phyloP scores from a whole-genome alignment of 2,888 invertebrate genomes.

The Pollenia labialis region DNA sequence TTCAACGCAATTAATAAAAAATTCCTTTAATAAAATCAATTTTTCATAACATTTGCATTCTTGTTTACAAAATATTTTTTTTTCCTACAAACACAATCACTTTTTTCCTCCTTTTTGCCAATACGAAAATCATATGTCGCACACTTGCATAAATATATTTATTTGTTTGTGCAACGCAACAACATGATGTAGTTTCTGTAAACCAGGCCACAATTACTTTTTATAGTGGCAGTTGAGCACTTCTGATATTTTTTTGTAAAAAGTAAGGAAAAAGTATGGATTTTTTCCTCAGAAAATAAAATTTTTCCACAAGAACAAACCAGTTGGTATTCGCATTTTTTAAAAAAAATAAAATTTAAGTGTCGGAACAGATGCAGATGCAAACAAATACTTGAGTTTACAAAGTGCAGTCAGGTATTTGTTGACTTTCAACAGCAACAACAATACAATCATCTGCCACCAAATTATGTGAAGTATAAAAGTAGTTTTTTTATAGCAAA shows the following conservation, averaged over 20 bases:
- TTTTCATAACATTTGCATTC: no score
- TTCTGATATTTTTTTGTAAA: constrained; percentile 16
- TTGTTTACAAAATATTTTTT: no score
- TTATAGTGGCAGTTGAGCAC: constrained; percentile 18
- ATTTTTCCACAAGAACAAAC: background rate
- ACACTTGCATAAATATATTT: no score
- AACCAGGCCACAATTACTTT: constrained; percentile 34
- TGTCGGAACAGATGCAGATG: constrained; percentile 22
- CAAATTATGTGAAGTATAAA: constrained; percentile 2
- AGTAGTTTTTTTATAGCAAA: no score
- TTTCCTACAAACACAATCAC: no score
- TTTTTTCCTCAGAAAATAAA: background rate
- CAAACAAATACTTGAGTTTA: constrained; percentile 20
- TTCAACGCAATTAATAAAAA: no score
- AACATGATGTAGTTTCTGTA: background rate
- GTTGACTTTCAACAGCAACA: constrained; percentile 36
- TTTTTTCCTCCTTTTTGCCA: no score
- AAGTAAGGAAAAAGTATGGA: constrained; percentile 23
- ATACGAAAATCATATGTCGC: no score
- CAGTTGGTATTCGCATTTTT: background rate
- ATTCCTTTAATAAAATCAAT: no score
- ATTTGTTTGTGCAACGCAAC: no score
- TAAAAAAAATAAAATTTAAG: constrained; percentile 12
- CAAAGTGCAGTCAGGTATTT: constrained; percentile 35
- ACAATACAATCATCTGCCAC: background rate